Base-by-base conservation (phyloP, 2,113 vertebrate genomes). In the Phrynosoma blainvillii region DNA sequence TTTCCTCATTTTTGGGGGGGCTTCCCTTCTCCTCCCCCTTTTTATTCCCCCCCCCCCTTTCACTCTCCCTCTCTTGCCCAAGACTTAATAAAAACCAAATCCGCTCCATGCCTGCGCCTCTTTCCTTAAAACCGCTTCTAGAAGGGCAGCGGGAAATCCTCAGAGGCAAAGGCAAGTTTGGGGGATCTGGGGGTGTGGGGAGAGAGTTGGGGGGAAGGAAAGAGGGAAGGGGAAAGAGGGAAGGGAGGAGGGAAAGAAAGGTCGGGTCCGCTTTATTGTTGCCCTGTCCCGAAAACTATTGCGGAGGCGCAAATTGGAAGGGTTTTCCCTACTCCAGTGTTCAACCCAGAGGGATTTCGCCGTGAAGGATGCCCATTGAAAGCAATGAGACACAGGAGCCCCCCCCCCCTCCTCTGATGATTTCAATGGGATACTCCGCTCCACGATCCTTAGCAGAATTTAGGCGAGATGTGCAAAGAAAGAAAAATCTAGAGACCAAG, bases 31-130 rank as follows among this genome's bases (percentile, higher is more conserved):
- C 2, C 32, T 40, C 40, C 83, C 54, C 62, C 79, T 16, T 40
- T 68, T 56, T 30, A 5, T 11, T 82, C n/a, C n/a, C n/a, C n/a
- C n/a, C 68, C 27, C 66, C 52, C 82, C 88, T 84, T 79, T 30
- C 10, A 84, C 80, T 79, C 80, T 79, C 52, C 79, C 70, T 79
- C 84, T 68, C 32, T 73, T 66, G 82, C 87, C 71, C 86, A 89
- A 56, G 68, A 66, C 86, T 92, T 93, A 92, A 96, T 90, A 95
- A 92, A 94, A 95, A 91, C 65, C 90, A 93, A 95, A 90, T 54
- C 66, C 13, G 82, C 83, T 12, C 83, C 71, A 36, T 66, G n/a
- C 47, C 11, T 1, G 8, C 23, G 30, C 89, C 10, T 25, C n/a
- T 92, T 90, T 59, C 85, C 79, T 59, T 89, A 92, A 93, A 91